These are phyloP conservation scores for Myxocyprinus asiaticus DNA, from an alignment of 2,113 vertebrate genomes.

Conservation along the genomic window DNA sequence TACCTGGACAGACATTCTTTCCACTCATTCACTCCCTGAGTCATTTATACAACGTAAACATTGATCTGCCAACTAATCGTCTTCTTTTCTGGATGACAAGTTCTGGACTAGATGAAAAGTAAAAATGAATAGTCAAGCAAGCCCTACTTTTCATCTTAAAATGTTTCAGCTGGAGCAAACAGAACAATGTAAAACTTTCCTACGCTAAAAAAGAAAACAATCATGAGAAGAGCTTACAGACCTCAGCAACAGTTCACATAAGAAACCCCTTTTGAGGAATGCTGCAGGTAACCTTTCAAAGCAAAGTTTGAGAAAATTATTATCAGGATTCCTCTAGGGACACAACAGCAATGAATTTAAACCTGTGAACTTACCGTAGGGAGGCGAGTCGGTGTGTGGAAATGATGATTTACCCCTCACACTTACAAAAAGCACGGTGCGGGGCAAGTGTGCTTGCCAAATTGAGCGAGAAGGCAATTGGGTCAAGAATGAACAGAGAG, in stretches of 20 bases:
- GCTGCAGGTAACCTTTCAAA: constrained; percentile 32
- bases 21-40: too few species aligned
- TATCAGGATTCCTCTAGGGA: constrained; percentile 44
- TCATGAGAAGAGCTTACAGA: not conserved
- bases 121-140: too few species aligned
- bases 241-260: not conserved
- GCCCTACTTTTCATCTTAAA: too few species aligned
- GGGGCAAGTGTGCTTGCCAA: constrained; percentile 30
- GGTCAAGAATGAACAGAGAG: constrained; percentile 44
- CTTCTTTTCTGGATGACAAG: too few species aligned
- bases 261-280: constrained; percentile 24
- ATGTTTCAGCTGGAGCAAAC: not conserved
- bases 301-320: constrained; percentile 48
- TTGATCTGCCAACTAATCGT: too few species aligned
- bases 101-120: too few species aligned
- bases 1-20: too few species aligned
- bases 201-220: not conserved
- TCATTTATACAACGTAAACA: too few species aligned
- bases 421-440: constrained; percentile 18
- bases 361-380: constrained; percentile 40
- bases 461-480: constrained; percentile 1
- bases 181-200: too few species aligned
- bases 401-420: constrained; percentile 50
- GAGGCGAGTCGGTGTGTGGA: constrained; percentile 32
- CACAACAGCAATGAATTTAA: constrained; percentile 29